Percentiles rank a stretch among this genome's conserved stretches.
phyloP scores from a whole-genome alignment of 2,888 invertebrate species.

The Clivina fossor region DNA sequence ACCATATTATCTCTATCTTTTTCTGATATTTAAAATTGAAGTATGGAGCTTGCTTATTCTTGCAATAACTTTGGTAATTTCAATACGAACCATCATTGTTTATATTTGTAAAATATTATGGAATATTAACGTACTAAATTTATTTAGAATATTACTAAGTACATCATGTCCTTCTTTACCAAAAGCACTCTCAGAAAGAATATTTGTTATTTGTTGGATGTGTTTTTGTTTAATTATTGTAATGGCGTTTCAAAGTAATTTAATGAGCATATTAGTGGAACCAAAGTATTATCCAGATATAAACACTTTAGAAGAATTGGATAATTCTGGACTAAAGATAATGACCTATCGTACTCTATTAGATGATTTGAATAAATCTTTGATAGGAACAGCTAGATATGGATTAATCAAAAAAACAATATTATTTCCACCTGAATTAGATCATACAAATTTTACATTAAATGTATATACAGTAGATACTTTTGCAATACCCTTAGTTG shows the following conservation, averaged over 20 bases:
- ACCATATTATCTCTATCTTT: conserved; percentile 24
- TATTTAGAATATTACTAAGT: too few species aligned
- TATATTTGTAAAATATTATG: too few species aligned
- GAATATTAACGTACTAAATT: too few species aligned
- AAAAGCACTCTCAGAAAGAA: conserved; percentile 27
- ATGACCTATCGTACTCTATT: conserved; percentile 6
- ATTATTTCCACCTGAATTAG: too few species aligned
- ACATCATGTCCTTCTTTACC: conserved; percentile 6
- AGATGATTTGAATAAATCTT: conserved; percentile 17
- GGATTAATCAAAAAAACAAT: conserved; percentile 16
- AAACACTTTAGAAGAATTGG: conserved; percentile 51
- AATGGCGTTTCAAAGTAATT: conserved; percentile 24
- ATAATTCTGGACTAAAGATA: conserved; percentile 47
- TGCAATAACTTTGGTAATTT: too few species aligned
- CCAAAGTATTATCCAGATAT: conserved; percentile 52
- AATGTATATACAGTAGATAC: too few species aligned
- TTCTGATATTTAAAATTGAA: conserved; percentile 10
- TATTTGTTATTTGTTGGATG: conserved; percentile 22
- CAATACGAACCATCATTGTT: too few species aligned
- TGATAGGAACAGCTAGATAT: conserved; percentile 13
- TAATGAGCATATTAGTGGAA: conserved; percentile 26
- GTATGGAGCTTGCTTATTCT: conserved; percentile 17
- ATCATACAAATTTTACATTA: too few species aligned
- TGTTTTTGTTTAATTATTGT: conserved; percentile 20
- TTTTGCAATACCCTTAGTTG: too few species aligned